These are phyloP conservation scores for Mellivora capensis DNA, from an alignment of 2,113 vertebrate species.

Conservation along the genomic window DNA sequence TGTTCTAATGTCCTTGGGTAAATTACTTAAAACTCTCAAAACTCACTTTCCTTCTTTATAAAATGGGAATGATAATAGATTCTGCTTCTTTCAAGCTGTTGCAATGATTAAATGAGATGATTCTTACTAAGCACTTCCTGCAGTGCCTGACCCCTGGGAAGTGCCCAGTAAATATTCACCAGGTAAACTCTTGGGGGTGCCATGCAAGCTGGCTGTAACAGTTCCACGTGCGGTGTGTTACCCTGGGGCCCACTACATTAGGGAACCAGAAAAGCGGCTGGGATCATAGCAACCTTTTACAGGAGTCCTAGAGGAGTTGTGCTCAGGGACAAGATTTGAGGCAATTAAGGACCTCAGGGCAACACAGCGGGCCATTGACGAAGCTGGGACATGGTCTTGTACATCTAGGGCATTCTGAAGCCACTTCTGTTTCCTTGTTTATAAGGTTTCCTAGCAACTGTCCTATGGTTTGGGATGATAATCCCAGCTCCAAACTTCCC, in stretches of 20 bases:
- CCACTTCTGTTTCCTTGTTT: slow-evolving; percentile 13
- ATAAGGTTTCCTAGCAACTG: slow-evolving; percentile 28
- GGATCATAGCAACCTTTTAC: slow-evolving; percentile 40
- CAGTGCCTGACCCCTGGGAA: not conserved
- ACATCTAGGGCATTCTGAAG: not conserved
- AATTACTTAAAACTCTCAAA: not conserved
- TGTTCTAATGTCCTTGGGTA: not conserved
- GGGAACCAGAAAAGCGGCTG: slow-evolving; percentile 31
- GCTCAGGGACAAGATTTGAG: not conserved
- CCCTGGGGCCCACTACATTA: not conserved
- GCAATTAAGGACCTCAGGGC: not conserved
- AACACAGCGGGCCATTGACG: not conserved
- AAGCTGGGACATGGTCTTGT: not conserved
- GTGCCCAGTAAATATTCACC: slow-evolving; percentile 4
- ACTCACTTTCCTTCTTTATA: slow-evolving; percentile 7
- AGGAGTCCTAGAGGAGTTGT: not conserved
- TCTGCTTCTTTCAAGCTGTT: not conserved
- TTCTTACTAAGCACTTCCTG: slow-evolving; percentile 20
- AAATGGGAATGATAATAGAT: not conserved
- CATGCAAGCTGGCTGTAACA: slow-evolving; percentile 44
- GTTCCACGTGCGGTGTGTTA: not conserved
- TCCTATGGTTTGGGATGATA: not conserved
- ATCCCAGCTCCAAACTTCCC: not conserved
- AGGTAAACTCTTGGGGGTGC: not conserved
- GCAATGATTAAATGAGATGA: not conserved